Evolutionary conservation across 2,113 vertebrate genomes (phyloP).

Genomic region (Herpetotheres cachinnans): DNA sequence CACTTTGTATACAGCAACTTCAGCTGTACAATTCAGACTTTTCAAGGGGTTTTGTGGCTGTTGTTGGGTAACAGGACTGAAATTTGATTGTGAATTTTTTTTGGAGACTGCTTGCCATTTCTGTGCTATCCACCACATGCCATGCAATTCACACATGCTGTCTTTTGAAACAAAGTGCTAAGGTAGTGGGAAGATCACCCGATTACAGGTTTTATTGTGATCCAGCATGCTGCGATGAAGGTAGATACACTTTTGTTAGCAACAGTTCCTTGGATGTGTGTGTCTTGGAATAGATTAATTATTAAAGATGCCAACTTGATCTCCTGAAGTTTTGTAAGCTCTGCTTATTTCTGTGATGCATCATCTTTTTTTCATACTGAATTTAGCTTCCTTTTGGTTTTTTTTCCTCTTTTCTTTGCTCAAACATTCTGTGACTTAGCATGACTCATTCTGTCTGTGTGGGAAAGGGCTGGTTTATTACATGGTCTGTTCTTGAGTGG

Average conservation of each 20-base stretch:
- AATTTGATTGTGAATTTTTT: conserved; percentile 22
- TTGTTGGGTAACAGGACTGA: background rate
- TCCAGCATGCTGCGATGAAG: background rate
- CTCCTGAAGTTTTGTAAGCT: conserved; percentile 34
- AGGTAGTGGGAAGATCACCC: conserved; percentile 51
- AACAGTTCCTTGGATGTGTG: background rate
- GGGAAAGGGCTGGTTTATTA: conserved; percentile 36
- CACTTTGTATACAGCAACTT: background rate
- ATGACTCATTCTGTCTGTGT: conserved; percentile 62
- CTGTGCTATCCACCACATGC: conserved; percentile 10
- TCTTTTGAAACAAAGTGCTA: conserved; percentile 31
- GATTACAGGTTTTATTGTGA: conserved; percentile 53
- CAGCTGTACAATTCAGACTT: background rate
- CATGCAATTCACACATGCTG: conserved; percentile 35
- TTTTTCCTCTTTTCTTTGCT: conserved; percentile 20
- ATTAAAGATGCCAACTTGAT: conserved; percentile 20
- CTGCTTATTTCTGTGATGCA: conserved; percentile 52
- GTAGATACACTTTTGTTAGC: conserved; percentile 23
- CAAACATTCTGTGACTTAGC: conserved; percentile 41
- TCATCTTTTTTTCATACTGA: conserved; percentile 34
- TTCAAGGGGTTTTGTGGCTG: background rate
- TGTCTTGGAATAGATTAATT: conserved; percentile 29
- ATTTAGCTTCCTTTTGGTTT: conserved; percentile 31
- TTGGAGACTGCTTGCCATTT: conserved; percentile 25
- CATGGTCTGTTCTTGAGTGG: conserved; percentile 2